phyloP scores from a whole-genome alignment of 2,888 invertebrate genomes.

The Morinoia aosen region DNA sequence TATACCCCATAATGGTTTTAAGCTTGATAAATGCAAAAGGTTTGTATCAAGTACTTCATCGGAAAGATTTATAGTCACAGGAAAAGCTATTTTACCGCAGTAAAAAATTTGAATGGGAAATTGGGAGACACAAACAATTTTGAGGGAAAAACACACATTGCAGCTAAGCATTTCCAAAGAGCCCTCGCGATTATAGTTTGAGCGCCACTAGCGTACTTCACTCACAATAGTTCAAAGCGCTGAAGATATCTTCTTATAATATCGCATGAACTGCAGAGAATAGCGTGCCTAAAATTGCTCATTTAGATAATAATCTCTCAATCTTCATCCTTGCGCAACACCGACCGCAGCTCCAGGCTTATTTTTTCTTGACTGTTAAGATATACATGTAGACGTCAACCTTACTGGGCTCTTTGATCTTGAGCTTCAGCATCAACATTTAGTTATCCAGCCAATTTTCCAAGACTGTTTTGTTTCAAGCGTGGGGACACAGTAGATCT shows the following conservation, averaged over 20 bases:
- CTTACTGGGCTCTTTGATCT: neutral
- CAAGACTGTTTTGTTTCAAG: no score
- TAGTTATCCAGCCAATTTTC: no score
- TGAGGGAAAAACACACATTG: neutral
- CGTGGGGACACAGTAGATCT: no score
- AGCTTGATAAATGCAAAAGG: neutral
- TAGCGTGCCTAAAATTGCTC: neutral
- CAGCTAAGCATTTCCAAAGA: neutral
- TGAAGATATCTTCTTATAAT: neutral
- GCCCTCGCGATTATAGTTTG: neutral
- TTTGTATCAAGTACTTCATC: neutral
- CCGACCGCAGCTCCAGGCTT: neutral
- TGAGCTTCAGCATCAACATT: neutral
- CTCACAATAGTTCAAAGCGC: neutral
- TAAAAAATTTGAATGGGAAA: neutral
- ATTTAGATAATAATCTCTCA: slow-evolving; percentile 4
- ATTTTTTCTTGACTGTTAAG: neutral
- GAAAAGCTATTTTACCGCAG: neutral
- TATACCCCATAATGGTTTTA: no score
- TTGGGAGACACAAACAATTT: neutral
- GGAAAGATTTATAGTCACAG: neutral
- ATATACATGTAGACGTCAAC: neutral
- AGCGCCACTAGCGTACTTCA: neutral
- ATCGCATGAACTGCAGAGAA: no score
- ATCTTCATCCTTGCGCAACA: neutral